These are phyloP conservation scores for Craterocephalus amniculus DNA, from an alignment of 2,797 vertebrate genomes.

Conservation along the genomic window DNA sequence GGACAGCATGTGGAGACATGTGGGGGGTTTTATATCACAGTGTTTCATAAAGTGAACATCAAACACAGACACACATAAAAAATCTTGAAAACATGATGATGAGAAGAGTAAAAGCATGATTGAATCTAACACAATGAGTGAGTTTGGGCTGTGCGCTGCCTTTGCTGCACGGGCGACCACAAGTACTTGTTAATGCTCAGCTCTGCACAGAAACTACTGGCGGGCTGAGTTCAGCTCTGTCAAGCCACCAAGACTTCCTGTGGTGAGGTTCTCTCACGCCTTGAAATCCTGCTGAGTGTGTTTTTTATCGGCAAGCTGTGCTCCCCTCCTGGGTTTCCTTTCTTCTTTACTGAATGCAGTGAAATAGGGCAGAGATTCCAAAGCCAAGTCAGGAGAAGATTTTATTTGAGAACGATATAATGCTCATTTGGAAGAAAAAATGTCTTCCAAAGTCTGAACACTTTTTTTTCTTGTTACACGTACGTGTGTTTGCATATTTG, in stretches of 20 bases:
- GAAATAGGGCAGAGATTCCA: slow-evolving; percentile 51
- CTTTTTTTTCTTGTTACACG: slow-evolving; percentile 6
- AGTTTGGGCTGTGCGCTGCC: slow-evolving; percentile 37
- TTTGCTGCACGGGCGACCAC: slow-evolving; percentile 60
- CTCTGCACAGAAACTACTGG: slow-evolving; percentile 54
- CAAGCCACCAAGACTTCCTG: slow-evolving; percentile 70
- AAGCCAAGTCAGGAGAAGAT: slow-evolving; percentile 43
- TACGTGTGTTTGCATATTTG: slow-evolving; percentile 28
- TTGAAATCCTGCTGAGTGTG: slow-evolving; percentile 64
- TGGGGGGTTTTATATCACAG: neutral
- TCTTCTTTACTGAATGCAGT: slow-evolving; percentile 49
- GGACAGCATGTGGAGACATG: slow-evolving; percentile 33
- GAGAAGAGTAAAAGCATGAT: slow-evolving; percentile 28
- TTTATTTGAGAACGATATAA: slow-evolving; percentile 44
- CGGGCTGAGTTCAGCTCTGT: slow-evolving; percentile 61
- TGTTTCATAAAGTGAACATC: slow-evolving; percentile 29
- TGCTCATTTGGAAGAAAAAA: slow-evolving; percentile 47
- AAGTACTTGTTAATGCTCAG: slow-evolving; percentile 50
- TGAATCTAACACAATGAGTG: slow-evolving; percentile 29
- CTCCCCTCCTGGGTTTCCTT: slow-evolving; percentile 43
- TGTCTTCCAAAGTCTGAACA: slow-evolving; percentile 39
- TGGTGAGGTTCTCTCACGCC: slow-evolving; percentile 62
- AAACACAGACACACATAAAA: slow-evolving; percentile 55
- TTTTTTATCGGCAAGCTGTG: slow-evolving; percentile 53
- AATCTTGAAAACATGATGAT: slow-evolving; percentile 64